Percentiles rank a stretch among this genome's conserved stretches.
Conservation (phyloP, 2,797 vertebrate genomes). For the Orestias chungarensis region DNA sequence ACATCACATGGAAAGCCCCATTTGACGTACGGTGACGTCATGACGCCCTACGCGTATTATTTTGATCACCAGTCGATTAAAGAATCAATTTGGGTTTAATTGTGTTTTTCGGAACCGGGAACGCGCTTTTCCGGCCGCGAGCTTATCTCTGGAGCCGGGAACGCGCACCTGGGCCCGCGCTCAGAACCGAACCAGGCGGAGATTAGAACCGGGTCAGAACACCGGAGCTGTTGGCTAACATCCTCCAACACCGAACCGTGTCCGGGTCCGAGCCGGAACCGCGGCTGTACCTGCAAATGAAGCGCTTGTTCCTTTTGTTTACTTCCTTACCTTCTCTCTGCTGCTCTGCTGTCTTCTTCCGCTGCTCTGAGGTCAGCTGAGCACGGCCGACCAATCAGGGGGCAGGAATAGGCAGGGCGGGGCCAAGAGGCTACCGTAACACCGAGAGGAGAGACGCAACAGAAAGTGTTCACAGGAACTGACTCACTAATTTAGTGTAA, state of each 20-base stretch:
- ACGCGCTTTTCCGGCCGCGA: background rate
- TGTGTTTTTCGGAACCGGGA: background rate
- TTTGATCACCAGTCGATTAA: background rate
- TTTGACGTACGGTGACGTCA: background rate
- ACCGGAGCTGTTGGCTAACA: background rate
- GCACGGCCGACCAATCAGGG: constrained; percentile 34
- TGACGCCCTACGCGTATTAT: too few relatives aligned
- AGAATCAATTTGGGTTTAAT: background rate
- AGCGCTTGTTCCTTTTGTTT: constrained; percentile 54
- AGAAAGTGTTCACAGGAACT: background rate
- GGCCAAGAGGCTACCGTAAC: constrained; percentile 15
- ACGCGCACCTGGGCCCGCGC: background rate
- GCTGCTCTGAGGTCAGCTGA: constrained; percentile 56
- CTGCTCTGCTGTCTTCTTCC: constrained; percentile 60
- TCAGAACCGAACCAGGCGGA: background rate
- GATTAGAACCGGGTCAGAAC: background rate
- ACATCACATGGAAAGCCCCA: constrained; percentile 59
- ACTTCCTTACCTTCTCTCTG: constrained; percentile 71
- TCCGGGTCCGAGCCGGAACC: background rate
- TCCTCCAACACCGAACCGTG: background rate
- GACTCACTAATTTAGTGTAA: background rate
- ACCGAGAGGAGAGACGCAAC: background rate
- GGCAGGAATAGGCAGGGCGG: background rate
- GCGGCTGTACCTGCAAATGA: background rate
- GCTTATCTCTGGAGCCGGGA: background rate